A percentile compares a stretch with the other conserved stretches of the same genome.
Conservation (phyloP, 2,797 vertebrate genomes). For the Gephyroberyx darwinii region DNA sequence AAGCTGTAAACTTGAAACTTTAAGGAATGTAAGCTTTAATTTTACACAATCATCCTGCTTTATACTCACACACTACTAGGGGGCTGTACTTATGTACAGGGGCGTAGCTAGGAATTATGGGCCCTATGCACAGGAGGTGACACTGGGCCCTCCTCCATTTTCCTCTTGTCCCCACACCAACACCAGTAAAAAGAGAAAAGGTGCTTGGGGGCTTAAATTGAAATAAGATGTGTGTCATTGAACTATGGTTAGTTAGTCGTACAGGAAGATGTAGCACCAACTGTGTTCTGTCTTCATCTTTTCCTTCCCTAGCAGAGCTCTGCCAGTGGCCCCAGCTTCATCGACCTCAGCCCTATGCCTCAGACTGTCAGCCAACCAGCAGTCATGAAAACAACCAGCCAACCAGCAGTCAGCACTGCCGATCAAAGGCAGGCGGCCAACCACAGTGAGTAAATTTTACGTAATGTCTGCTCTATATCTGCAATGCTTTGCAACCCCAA, state of each 20-base stretch:
- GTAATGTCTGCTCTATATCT: background rate
- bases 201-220: no score
- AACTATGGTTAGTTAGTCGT: background rate
- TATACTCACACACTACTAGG: background rate
- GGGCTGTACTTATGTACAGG: no score
- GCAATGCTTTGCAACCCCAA: background rate
- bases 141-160: no score
- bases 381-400: constrained; percentile 64
- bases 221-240: background rate
- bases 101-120: no score
- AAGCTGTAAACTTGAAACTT: background rate
- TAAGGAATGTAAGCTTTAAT: background rate
- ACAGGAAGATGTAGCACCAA: background rate
- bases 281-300: background rate
- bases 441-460: constrained; percentile 79
- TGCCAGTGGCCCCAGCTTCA: constrained; percentile 67
- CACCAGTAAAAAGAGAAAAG: no score
- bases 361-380: constrained; percentile 72
- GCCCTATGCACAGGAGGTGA: no score
- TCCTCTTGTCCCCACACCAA: no score
- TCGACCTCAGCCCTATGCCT: constrained; percentile 76
- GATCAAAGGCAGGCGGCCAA: constrained; percentile 78
- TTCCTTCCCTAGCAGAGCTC: constrained; percentile 49
- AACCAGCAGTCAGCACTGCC: constrained; percentile 63
- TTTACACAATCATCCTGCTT: background rate